These are phyloP conservation scores for Gasteruption jaculator DNA, from an alignment of 2,888 invertebrate genomes.

Conservation along the genomic window DNA sequence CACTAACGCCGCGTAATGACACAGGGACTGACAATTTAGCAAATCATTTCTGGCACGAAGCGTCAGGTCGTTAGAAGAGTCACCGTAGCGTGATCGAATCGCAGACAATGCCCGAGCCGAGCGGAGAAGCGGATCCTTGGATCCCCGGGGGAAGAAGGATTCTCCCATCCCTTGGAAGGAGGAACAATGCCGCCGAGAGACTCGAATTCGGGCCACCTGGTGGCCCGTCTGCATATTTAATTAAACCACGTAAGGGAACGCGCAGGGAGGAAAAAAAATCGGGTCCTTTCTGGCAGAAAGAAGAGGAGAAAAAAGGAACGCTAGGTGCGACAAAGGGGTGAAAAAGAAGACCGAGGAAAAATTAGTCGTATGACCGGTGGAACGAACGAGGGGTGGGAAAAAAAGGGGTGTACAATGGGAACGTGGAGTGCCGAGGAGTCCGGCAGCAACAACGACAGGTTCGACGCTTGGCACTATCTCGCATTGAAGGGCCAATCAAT, in stretches of 20 bases:
- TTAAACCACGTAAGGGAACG: constrained; percentile 11
- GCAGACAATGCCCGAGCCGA: constrained; percentile 34
- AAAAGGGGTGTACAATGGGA: constrained; percentile 24
- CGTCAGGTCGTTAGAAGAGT: constrained; percentile 41
- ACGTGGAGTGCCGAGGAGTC: constrained; percentile 21
- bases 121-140: constrained; percentile 20
- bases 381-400: constrained; percentile 19
- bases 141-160: constrained; percentile 10
- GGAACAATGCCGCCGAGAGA: constrained; percentile 16
- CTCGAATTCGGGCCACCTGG: constrained; percentile 32
- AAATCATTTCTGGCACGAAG: constrained; percentile 38
- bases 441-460: constrained; percentile 19
- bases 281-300: too few relatives aligned
- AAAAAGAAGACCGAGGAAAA: constrained; percentile 14
- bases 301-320: constrained; percentile 8
- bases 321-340: too few relatives aligned
- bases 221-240: constrained; percentile 27
- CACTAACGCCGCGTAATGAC: too few relatives aligned
- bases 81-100: constrained; percentile 42
- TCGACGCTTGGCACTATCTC: constrained; percentile 25
- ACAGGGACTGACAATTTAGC: constrained; percentile 30
- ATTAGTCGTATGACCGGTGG: constrained; percentile 24
- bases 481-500: constrained; percentile 38
- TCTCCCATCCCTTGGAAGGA: constrained; percentile 9
- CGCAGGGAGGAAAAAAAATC: neutral